A percentile compares a stretch with the other conserved stretches of the same genome.
These are phyloP conservation scores for Isurus oxyrinchus DNA, from an alignment of 2,113 vertebrate species.

Conservation along the genomic window DNA sequence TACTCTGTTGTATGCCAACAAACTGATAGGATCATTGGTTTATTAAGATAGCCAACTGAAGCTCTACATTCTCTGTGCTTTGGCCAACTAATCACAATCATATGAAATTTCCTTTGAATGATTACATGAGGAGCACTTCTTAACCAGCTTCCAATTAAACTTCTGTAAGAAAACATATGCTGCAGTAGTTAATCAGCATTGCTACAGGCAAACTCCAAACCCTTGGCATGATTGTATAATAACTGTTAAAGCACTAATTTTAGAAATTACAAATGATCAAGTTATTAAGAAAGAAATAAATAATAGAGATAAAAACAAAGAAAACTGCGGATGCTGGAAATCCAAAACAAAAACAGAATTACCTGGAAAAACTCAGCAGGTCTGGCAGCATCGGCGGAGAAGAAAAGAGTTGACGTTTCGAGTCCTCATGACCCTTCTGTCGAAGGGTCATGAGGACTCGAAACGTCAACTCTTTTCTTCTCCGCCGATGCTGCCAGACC, in stretches of 20 bases:
- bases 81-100: neutral
- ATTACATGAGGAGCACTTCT: neutral
- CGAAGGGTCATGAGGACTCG: too few species aligned
- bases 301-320: too few species aligned
- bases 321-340: too few species aligned
- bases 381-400: too few species aligned
- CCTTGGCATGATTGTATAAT: neutral
- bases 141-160: neutral
- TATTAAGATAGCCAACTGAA: neutral
- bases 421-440: too few species aligned
- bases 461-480: too few species aligned
- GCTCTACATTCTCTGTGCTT: neutral
- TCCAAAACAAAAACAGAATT: too few species aligned
- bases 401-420: too few species aligned
- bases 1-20: too few species aligned
- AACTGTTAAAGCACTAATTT: neutral
- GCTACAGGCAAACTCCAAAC: neutral
- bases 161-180: neutral
- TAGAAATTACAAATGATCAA: neutral
- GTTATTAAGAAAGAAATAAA: neutral
- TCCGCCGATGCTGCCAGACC: too few species aligned
- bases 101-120: neutral
- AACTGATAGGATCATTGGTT: neutral
- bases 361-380: too few species aligned
- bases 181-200: neutral